These are phyloP conservation scores for Hippoglossus stenolepis DNA, from an alignment of 2,113 vertebrate genomes.

Conservation along the genomic window DNA sequence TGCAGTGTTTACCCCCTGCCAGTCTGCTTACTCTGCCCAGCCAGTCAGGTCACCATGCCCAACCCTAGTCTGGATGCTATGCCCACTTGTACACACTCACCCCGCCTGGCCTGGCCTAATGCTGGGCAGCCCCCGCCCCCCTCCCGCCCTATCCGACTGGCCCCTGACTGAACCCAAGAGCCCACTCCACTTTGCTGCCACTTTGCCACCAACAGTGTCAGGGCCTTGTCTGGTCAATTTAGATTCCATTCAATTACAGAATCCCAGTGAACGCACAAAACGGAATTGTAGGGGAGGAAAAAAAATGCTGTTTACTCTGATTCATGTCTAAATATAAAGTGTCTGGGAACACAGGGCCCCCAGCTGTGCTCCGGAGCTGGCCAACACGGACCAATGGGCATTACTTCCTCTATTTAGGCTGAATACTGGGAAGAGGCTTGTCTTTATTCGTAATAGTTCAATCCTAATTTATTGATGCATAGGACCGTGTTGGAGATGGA, in stretches of 20 bases:
- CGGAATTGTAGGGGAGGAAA: background rate
- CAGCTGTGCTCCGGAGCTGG: slow-evolving; percentile 33
- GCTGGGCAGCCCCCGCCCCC: slow-evolving; percentile 18
- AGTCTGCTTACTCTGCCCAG: slow-evolving; percentile 42
- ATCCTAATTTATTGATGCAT: background rate
- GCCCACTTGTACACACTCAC: slow-evolving; percentile 56
- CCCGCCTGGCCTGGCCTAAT: slow-evolving; percentile 48
- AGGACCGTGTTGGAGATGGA: background rate
- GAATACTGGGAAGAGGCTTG: background rate
- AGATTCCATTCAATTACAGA: slow-evolving; percentile 65
- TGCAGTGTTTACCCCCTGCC: slow-evolving; percentile 52
- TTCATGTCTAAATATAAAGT: slow-evolving; percentile 57
- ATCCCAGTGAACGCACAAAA: slow-evolving; percentile 38
- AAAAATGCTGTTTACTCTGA: slow-evolving; percentile 44
- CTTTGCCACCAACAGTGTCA: slow-evolving; percentile 66
- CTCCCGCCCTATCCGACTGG: slow-evolving; percentile 42
- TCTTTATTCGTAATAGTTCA: background rate
- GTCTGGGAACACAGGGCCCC: slow-evolving; percentile 53
- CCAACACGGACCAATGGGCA: slow-evolving; percentile 15
- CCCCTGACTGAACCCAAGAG: slow-evolving; percentile 70
- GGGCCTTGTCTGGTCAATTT: slow-evolving; percentile 66
- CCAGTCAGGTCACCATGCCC: slow-evolving; percentile 43
- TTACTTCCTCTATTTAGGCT: slow-evolving; percentile 18
- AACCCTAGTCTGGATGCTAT: slow-evolving; percentile 34
- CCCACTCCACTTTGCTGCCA: slow-evolving; percentile 64